Base-by-base conservation (phyloP, 92 coral and sea anemone genomes). In the Isaurus tuberculatus region DNA sequence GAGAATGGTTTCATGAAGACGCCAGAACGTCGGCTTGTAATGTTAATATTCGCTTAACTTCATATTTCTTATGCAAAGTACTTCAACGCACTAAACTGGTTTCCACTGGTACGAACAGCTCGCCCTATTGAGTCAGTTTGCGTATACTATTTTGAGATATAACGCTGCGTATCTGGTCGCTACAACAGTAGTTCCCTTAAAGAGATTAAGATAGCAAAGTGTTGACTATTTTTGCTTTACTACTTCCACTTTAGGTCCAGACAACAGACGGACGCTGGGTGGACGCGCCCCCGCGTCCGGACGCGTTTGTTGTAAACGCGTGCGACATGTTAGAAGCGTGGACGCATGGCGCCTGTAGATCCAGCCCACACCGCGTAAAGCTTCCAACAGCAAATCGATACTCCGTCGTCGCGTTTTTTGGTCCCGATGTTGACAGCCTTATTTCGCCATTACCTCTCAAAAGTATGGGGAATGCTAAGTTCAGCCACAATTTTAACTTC, bases 271-370 rank as follows among this genome's bases (percentile, higher is more conserved):
- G 79, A 5, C 37, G 37, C 34, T 73, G 79, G 79, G 60, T 73
- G 36, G 79, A 73, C 27, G 79, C 79, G 9, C 79, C 79, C 2
- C 79, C 79, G 37, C 61, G 79, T 9, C 36, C 37, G 2, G 79
- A 46, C 79, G 79, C 79, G 64, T 46, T 73, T 46, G 79, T 73
- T 48, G 79, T 73, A 3, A 73, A 73, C 31, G 79, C 79, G 61
- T 73, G 79, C 64, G 79, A 73, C 33, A 73, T 73, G 79, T 10
- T 73, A 17, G 79, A 73, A 46, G 79, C 79, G 61, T 73, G 79
- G 79, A 73, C 79, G 16, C 46, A 73, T 64, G 79, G 79, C 11
- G 79, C 79, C 5, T 73, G 79, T 23, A 46, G 60, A 73, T 73
- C 79, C 5, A 73, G 60, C 11, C 79, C 34, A 27, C 79, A 73